phyloP scores from a whole-genome alignment of 2,888 invertebrate genomes.

The Drosophila tanythrix region DNA sequence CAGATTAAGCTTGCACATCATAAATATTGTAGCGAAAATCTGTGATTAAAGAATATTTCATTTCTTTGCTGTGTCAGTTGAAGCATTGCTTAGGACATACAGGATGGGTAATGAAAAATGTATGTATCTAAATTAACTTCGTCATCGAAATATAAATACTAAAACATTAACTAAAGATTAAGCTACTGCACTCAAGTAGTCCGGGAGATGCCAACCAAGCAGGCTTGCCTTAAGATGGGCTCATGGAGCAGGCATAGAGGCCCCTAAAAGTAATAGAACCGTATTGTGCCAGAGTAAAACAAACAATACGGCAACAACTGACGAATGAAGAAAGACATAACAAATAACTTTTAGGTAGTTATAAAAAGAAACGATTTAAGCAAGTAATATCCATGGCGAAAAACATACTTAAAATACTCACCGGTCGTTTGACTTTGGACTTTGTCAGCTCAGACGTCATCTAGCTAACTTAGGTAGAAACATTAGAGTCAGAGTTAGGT shows the following conservation, averaged over 20 bases:
- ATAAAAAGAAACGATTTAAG: not conserved
- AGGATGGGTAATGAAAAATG: not conserved
- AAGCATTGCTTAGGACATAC: not conserved
- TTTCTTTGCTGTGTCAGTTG: rapidly evolving
- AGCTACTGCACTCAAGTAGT: not conserved
- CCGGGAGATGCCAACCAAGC: rapidly evolving
- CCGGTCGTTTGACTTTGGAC: not conserved
- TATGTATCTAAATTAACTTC: not conserved
- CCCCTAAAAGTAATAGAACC: not conserved
- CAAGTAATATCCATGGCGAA: not conserved
- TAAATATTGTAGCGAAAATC: not conserved
- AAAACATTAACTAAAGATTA: not conserved
- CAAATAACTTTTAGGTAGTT: not conserved
- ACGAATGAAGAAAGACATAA: not conserved
- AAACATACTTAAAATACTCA: not conserved
- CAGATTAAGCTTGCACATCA: not conserved
- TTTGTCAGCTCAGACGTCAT: not conserved
- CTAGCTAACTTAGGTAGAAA: not conserved
- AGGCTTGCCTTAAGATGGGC: too few relatives aligned
- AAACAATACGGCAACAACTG: not conserved
- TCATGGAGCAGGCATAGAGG: too few relatives aligned
- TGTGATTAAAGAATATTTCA: not conserved
- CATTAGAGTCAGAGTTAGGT: too few relatives aligned
- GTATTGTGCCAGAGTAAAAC: not conserved
- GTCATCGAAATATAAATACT: not conserved